Evolutionary conservation across 2,797 vertebrate genomes (phyloP), one percentile per base, ranked within the genome.

Genomic region (Notamacropus eugenii): DNA sequence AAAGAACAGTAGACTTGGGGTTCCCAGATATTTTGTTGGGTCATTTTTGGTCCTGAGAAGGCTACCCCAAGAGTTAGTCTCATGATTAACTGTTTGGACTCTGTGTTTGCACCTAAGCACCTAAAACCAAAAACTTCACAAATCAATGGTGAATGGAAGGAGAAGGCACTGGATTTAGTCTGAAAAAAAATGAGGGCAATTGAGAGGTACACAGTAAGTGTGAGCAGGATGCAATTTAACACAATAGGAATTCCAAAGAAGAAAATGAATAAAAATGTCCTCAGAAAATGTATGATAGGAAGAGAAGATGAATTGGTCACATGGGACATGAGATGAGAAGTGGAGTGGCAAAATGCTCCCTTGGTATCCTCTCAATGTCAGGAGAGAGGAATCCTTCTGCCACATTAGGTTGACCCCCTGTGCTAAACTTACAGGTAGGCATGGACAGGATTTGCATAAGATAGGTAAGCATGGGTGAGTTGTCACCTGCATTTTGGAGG

Each of bases 121-220:
- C 28, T 74, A 92, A 93, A 92, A 62, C 1, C 1, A 1, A 96
- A 94, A 91, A 90, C 90, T 57, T 54, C 54, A 52, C n/a, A 91
- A 96, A 57, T 56, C 31, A 16, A 55, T 0, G 1, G 1, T 16
- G 29, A n/a, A 10, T 82, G 16, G 2, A 40, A 31, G 29, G 19
- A 56, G 93, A 34, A 67, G 92, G 13, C 6, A 54, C 10, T 50
- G 58, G 24, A 54, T 55, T 57, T 97, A 22, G 16, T 40, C 90
- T 87, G 91, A 92, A 55, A 74, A 56, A 8, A 56, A 4, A 90
- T 91, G 92, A 96, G 90, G n/a, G 54, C 28, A 29, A 92, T 92
- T 94, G 55, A 74, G 16, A 74, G 16, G 16, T 74, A 74, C 6
- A n/a, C 5, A 74, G 9, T 67, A 67, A 67, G 13, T 74, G 16